phyloP scores from a whole-genome alignment of 2,113 vertebrate species.

The Pycnonotus jocosus region DNA sequence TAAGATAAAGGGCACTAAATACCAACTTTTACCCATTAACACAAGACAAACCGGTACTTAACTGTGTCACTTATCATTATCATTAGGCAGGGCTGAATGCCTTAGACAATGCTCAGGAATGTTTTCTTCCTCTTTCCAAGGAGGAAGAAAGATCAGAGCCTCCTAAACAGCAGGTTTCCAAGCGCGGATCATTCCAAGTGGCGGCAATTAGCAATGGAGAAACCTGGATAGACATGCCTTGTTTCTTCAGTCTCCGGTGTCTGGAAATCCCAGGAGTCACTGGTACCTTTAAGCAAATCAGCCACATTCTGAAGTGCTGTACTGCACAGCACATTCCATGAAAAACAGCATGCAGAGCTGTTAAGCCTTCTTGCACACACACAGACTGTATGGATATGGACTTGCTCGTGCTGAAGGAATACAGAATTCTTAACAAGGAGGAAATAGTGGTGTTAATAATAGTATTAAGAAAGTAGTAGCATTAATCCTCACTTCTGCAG shows the following conservation, averaged over 20 bases:
- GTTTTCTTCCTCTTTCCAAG: background rate
- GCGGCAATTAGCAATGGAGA: background rate
- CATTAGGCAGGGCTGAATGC: background rate
- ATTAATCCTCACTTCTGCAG: background rate
- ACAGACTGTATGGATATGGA: background rate
- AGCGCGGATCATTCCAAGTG: background rate
- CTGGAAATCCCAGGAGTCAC: background rate
- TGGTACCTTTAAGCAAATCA: background rate
- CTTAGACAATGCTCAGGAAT: constrained; percentile 22
- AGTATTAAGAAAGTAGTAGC: background rate
- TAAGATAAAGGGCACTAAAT: constrained; percentile 40
- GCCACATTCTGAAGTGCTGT: background rate
- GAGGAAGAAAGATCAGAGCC: background rate
- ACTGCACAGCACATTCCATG: background rate
- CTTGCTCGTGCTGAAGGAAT: background rate
- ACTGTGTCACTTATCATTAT: background rate
- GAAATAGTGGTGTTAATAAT: background rate
- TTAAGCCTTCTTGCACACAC: background rate
- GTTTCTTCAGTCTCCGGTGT: background rate
- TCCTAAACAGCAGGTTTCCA: constrained; percentile 3
- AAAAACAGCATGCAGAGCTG: background rate
- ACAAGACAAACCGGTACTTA: constrained; percentile 10
- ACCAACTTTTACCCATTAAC: constrained; percentile 6
- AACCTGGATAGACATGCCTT: background rate
- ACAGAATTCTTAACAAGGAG: background rate